Conservation (phyloP, 2,888 invertebrate species). For the Pyrgus malvae region DNA sequence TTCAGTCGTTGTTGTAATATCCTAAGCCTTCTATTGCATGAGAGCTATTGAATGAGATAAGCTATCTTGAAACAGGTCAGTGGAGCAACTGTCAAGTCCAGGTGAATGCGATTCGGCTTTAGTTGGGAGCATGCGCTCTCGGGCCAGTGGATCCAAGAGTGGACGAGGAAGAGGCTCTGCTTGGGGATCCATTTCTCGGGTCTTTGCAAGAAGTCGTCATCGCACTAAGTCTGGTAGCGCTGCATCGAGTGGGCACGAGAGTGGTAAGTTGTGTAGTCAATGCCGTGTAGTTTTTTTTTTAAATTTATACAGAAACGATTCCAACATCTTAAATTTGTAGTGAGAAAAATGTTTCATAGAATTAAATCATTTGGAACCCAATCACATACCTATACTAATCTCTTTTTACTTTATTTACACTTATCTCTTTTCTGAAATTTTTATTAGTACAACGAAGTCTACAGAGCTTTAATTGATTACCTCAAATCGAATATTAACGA, state of each 20-base stretch:
- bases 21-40: neutral
- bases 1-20: neutral
- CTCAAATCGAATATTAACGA: no score
- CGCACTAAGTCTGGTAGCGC: slow-evolving; percentile 88
- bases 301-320: neutral
- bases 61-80: slow-evolving; percentile 78
- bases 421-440: no score
- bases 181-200: slow-evolving; percentile 95
- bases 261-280: slow-evolving; percentile 73
- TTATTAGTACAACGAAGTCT: no score
- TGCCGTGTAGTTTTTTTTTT: neutral
- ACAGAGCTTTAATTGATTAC: no score
- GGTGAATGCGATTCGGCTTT: slow-evolving; percentile 86
- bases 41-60: neutral
- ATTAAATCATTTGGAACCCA: no score
- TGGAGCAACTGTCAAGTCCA: slow-evolving; percentile 92
- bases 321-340: no score
- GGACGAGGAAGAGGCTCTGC: slow-evolving; percentile 87
- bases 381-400: no score
- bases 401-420: no score
- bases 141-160: slow-evolving; percentile 64
- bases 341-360: no score
- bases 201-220: slow-evolving; percentile 92
- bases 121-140: slow-evolving; percentile 69
- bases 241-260: slow-evolving; percentile 84